Evolutionary conservation across 2,113 vertebrate species (phyloP), one percentile per base, ranked within the genome.

Genomic region (Speoplatyrhinus poulsoni): DNA sequence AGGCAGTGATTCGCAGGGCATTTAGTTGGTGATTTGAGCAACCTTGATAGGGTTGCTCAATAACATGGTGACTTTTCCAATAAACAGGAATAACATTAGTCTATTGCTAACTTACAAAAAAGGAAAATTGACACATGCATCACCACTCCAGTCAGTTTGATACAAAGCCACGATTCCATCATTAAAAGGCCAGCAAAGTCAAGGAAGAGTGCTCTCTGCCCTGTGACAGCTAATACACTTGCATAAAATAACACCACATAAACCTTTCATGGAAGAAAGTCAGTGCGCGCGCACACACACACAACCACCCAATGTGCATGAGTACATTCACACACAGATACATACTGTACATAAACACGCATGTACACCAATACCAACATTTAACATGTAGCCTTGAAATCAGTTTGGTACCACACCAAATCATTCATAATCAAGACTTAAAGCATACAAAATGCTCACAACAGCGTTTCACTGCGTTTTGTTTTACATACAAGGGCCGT

Each of bases 221-320:
- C 53, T 49, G 15, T 10, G 68, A 67, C 69, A 32, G 75, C 49
- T 65, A 76, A 70, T 13, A 33, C 52, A 70, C 85, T 87, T 89
- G 85, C 86, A 87, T 86, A 85, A 87, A 85, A 81, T 70, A 86
- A 80, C 66, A 81, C 58, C 12, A 82, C 70, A 76, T 52, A 67
- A 58, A 80, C 72, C 58, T 79, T 79, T 61, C 80, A 73, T 69
- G 64, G 50, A 85, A 82, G 62, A 67, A 75, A 16, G 9, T 73
- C 73, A 52, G 57, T 6, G 5, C 17, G 13, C 72, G 64, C 47
- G 54, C 61, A 57, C 17, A 55, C 58, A 11, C 61, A 66, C 50
- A 41, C 73, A 60, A 47, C 65, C 60, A 58, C 56, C 26, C 26
- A 26, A 26, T 26, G 26, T 26, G 26, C 26, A 26, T 26, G 26